Evolutionary conservation across 2,797 vertebrate genomes (phyloP).

Genomic region (Remorina albescens): DNA sequence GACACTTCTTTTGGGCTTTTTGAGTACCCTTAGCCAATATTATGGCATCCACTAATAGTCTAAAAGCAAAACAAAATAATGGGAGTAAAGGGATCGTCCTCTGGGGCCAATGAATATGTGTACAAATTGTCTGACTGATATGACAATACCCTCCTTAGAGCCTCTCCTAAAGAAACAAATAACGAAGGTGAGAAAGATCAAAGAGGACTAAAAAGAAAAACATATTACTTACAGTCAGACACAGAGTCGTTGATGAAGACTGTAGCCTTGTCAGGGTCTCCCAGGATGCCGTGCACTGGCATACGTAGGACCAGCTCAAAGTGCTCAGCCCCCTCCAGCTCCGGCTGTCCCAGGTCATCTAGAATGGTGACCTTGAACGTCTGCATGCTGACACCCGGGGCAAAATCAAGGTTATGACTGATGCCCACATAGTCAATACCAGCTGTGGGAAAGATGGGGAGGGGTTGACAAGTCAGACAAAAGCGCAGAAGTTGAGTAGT

Average conservation of each 20-base stretch:
- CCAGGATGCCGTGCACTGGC: slow-evolving; percentile 90
- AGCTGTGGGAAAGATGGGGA: slow-evolving; percentile 76
- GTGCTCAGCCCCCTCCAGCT: slow-evolving; percentile 90
- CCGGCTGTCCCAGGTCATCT: slow-evolving; percentile 92
- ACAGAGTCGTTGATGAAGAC: slow-evolving; percentile 92
- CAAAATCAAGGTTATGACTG: slow-evolving; percentile 93
- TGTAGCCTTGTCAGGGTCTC: slow-evolving; percentile 88
- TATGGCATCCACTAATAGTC: not conserved
- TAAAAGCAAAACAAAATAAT: too few relatives aligned
- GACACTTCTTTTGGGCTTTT: not conserved
- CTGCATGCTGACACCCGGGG: slow-evolving; percentile 92
- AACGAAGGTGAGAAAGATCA: not conserved
- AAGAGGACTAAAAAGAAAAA: too few relatives aligned
- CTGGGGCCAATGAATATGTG: not conserved
- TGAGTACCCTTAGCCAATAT: not conserved
- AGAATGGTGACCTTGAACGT: slow-evolving; percentile 88
- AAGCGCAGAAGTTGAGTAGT: not conserved
- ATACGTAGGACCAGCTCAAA: slow-evolving; percentile 93
- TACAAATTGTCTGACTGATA: not conserved
- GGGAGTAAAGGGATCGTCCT: not conserved
- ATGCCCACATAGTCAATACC: slow-evolving; percentile 95
- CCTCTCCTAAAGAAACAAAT: not conserved
- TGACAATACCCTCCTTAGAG: not conserved
- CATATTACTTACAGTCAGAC: slow-evolving; percentile 90
- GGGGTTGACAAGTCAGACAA: not conserved